phyloP scores from a whole-genome alignment of 2,797 vertebrate genomes.

The Ficedula albicollis region DNA sequence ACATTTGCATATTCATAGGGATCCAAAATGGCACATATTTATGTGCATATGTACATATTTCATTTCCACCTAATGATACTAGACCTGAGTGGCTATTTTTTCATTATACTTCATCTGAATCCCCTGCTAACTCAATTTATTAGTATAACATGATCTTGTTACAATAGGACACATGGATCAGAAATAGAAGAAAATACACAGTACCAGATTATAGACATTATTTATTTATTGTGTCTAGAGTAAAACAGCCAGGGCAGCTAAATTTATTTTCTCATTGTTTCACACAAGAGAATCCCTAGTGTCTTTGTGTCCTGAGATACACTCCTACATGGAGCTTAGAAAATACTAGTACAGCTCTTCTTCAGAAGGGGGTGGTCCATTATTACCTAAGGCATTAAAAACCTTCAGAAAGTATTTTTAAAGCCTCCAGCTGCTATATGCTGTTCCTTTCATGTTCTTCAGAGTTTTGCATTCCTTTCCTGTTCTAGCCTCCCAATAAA shows the following conservation, averaged over 20 bases:
- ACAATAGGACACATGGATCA: background rate
- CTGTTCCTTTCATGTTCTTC: background rate
- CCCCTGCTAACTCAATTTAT: background rate
- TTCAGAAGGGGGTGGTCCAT: fast-evolving
- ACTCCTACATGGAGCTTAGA: background rate
- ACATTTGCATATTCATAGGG: background rate
- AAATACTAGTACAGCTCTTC: background rate
- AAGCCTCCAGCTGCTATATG: background rate
- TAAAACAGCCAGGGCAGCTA: background rate
- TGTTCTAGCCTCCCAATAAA: background rate
- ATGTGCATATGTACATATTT: background rate
- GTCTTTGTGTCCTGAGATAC: background rate
- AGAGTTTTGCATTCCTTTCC: background rate
- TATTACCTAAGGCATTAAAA: background rate
- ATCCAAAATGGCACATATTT: background rate
- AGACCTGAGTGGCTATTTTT: background rate
- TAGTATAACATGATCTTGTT: background rate
- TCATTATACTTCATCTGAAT: background rate
- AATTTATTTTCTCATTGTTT: background rate
- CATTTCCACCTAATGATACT: background rate
- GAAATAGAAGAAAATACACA: background rate
- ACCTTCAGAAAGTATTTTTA: background rate
- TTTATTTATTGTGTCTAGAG: background rate
- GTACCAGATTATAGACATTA: background rate
- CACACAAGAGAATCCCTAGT: background rate